A percentile compares a stretch with the other conserved stretches of the same genome.
These are phyloP conservation scores for Fabriciana adippe DNA, from an alignment of 2,888 invertebrate genomes.

Conservation along the genomic window DNA sequence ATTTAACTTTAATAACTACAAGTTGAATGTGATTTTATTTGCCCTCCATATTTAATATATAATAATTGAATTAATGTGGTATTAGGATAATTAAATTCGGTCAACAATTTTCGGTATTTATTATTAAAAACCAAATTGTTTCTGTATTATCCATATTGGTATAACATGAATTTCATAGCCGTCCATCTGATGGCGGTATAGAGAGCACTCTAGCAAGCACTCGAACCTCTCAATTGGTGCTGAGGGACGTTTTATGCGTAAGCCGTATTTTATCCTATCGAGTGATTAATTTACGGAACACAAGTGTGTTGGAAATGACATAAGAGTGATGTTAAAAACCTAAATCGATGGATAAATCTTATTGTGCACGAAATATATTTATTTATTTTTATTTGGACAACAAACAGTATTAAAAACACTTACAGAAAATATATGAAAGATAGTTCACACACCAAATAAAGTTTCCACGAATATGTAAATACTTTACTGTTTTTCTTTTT, in stretches of 20 bases:
- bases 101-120: not conserved
- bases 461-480: too few species aligned
- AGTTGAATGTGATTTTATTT: too few species aligned
- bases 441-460: too few species aligned
- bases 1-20: too few species aligned
- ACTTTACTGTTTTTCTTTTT: too few species aligned
- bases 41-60: too few species aligned
- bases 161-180: slow-evolving; percentile 12
- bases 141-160: not conserved
- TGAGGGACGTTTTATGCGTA: slow-evolving; percentile 17
- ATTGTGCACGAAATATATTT: too few species aligned
- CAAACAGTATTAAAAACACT: too few species aligned
- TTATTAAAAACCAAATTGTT: slow-evolving; percentile 3
- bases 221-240: slow-evolving; percentile 15
- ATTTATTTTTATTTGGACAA: too few species aligned
- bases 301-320: slow-evolving; percentile 9
- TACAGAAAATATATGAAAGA: too few species aligned
- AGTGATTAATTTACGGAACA: slow-evolving; percentile 15
- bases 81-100: not conserved
- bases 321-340: slow-evolving; percentile 2
- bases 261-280: slow-evolving; percentile 5
- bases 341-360: not conserved
- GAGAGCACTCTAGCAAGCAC: slow-evolving; percentile 12
- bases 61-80: too few species aligned
- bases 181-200: slow-evolving; percentile 13